phyloP scores from a whole-genome alignment of 2,797 vertebrate genomes.

The Notamacropus eugenii region DNA sequence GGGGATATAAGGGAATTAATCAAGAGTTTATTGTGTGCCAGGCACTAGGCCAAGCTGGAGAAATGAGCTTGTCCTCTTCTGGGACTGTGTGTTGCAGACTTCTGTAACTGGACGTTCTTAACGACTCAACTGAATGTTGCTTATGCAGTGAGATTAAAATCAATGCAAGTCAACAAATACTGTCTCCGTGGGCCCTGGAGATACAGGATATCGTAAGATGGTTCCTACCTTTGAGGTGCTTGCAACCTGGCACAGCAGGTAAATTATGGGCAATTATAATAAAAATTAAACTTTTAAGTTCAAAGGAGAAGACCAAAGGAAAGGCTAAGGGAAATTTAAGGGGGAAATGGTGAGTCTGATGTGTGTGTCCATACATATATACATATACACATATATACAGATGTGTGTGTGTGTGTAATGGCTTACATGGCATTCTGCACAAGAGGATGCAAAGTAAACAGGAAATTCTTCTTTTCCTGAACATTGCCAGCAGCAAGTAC shows the following conservation, averaged over 20 bases:
- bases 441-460: background rate
- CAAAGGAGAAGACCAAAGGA: too few relatives aligned
- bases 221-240: too few relatives aligned
- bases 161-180: background rate
- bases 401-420: too few relatives aligned
- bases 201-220: background rate
- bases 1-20: background rate
- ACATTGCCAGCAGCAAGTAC: background rate
- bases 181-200: background rate
- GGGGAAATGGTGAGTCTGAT: too few relatives aligned
- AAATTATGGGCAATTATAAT: too few relatives aligned
- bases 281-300: too few relatives aligned
- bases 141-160: background rate
- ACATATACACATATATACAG: too few relatives aligned
- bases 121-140: background rate
- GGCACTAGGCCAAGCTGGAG: background rate
- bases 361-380: too few relatives aligned
- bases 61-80: background rate
- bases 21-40: background rate
- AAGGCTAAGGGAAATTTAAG: too few relatives aligned
- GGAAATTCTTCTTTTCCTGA: background rate
- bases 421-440: background rate
- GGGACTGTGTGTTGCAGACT: background rate
- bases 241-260: too few relatives aligned
- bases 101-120: background rate